These are phyloP conservation scores for Dasyurus viverrinus DNA, from an alignment of 2,113 vertebrate species.

Conservation along the genomic window DNA sequence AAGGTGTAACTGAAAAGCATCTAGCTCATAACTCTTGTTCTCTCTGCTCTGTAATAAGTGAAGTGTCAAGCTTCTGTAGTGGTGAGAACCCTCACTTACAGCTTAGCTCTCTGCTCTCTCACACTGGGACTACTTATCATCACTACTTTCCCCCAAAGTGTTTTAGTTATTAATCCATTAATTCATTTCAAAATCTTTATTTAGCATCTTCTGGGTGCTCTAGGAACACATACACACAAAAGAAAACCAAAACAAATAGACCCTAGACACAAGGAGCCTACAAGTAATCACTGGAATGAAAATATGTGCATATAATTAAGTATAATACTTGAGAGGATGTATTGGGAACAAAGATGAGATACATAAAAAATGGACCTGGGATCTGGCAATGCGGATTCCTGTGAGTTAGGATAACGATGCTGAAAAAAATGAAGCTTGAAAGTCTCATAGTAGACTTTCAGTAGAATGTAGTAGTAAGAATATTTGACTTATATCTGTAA, in stretches of 20 bases:
- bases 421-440: not conserved
- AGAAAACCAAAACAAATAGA: not conserved
- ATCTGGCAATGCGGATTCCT: not conserved
- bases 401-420: not conserved
- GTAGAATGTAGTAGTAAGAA: not conserved
- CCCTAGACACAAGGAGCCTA: not conserved
- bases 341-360: not conserved
- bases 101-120: constrained; percentile 30
- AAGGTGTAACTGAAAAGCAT: not conserved
- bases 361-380: not conserved
- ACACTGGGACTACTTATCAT: not conserved
- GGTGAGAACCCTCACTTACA: not conserved
- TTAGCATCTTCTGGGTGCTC: not conserved
- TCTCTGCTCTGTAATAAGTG: not conserved
- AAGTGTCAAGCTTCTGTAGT: not conserved
- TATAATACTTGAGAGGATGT: not conserved
- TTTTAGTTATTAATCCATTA: not conserved
- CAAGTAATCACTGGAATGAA: not conserved
- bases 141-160: not conserved
- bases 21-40: not conserved
- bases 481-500: not conserved
- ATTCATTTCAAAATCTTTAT: not conserved
- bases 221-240: not conserved
- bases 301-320: not conserved
- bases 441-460: not conserved